Conservation (phyloP, 2,888 invertebrate genomes). For the Netelia virgata region DNA sequence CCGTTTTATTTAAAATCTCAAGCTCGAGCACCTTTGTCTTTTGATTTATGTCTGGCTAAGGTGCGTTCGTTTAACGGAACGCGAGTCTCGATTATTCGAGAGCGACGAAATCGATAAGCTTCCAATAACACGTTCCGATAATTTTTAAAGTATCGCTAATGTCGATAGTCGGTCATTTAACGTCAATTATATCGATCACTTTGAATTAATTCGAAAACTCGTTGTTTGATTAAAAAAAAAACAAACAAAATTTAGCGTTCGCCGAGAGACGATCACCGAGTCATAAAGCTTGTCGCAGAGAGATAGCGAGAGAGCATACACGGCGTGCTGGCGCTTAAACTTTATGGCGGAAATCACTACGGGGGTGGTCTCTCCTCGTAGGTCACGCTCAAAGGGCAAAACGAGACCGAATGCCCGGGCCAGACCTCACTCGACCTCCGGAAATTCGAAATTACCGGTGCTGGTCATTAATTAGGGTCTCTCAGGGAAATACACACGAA, state of each 20-base stretch:
- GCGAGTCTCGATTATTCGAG: too few relatives aligned
- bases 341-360: slow-evolving; percentile 61
- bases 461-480: slow-evolving; percentile 63
- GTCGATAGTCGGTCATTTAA: too few relatives aligned
- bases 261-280: background rate
- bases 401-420: slow-evolving; percentile 25
- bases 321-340: slow-evolving; percentile 50
- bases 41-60: background rate
- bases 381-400: slow-evolving; percentile 57
- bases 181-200: too few relatives aligned
- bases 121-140: too few relatives aligned
- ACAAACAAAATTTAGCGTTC: background rate
- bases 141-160: too few relatives aligned
- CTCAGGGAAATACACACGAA: slow-evolving; percentile 33
- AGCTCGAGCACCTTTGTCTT: slow-evolving; percentile 25
- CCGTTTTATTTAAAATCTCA: slow-evolving; percentile 32
- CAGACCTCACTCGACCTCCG: slow-evolving; percentile 61
- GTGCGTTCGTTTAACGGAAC: too few relatives aligned
- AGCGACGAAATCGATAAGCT: too few relatives aligned
- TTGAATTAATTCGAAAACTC: background rate
- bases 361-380: slow-evolving; percentile 40
- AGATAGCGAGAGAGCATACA: slow-evolving; percentile 11
- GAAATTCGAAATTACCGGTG: slow-evolving; percentile 65
- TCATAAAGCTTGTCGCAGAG: background rate
- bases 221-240: background rate